A percentile compares a stretch with the other conserved stretches of the same genome.
phyloP scores from a whole-genome alignment of 2,113 vertebrate species.

The Cochlearius cochlearius region DNA sequence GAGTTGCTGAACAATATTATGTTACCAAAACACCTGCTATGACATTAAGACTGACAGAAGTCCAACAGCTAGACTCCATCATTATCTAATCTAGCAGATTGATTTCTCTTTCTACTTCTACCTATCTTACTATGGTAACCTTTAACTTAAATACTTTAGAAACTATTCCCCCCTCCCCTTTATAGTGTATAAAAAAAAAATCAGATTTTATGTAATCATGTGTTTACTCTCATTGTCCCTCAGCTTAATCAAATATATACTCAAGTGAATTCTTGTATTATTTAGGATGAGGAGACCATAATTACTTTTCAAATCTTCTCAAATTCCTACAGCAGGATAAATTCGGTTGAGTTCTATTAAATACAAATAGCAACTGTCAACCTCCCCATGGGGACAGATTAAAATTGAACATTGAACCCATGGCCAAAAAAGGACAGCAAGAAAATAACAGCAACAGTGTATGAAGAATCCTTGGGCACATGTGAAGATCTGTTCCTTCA shows the following conservation, averaged over 20 bases:
- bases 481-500: background rate
- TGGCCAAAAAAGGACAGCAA: background rate
- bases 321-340: background rate
- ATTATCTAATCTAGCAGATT: background rate
- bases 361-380: background rate
- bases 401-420: background rate
- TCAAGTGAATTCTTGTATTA: background rate
- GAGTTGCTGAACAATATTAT: background rate
- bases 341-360: background rate
- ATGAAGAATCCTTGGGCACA: background rate
- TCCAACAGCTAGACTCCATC: background rate
- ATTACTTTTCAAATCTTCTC: background rate
- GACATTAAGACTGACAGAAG: background rate
- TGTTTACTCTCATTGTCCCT: background rate
- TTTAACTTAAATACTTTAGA: background rate
- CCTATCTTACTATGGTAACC: background rate
- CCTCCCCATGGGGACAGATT: background rate
- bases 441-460: background rate
- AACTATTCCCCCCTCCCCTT: background rate
- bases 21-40: background rate
- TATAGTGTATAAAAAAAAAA: background rate
- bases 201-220: background rate
- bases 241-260: background rate
- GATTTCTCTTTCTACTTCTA: background rate
- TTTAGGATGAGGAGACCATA: background rate